Percentiles rank a stretch among this genome's conserved stretches.
phyloP scores from a whole-genome alignment of 2,113 vertebrate species.

The Paralichthys olivaceus region DNA sequence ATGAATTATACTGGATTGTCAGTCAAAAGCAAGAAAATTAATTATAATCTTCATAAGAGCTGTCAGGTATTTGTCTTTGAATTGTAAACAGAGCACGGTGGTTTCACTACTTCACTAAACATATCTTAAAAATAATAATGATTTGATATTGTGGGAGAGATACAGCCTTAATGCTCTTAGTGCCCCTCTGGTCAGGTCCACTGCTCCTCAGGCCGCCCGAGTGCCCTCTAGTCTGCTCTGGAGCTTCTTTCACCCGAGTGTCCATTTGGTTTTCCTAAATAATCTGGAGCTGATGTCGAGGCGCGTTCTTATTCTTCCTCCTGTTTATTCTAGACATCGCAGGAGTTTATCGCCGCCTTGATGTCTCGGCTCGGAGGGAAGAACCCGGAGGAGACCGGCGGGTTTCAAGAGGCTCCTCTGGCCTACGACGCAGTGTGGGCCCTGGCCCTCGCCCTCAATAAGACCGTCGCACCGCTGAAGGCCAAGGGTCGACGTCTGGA shows the following conservation, averaged over 20 bases:
- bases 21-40: not conserved
- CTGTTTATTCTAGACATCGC: slow-evolving; percentile 86
- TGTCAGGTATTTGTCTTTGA: not conserved
- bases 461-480: slow-evolving; percentile 89
- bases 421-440: slow-evolving; percentile 97
- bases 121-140: no score
- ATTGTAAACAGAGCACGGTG: no score
- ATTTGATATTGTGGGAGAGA: no score
- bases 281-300: no score
- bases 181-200: not conserved
- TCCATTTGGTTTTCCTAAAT: not conserved
- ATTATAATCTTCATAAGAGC: not conserved
- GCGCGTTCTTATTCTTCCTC: not conserved
- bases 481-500: slow-evolving; percentile 88
- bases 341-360: slow-evolving; percentile 92
- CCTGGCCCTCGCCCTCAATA: slow-evolving; percentile 93
- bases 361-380: slow-evolving; percentile 90
- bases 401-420: slow-evolving; percentile 94
- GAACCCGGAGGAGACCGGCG: slow-evolving; percentile 92
- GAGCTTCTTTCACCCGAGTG: not conserved
- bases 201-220: not conserved
- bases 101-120: no score
- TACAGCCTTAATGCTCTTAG: no score
- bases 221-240: not conserved
- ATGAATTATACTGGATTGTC: not conserved